Evolutionary conservation across 2,113 vertebrate genomes (phyloP), one percentile per base, ranked within the genome.

Genomic region (Tachysurus fulvidraco): DNA sequence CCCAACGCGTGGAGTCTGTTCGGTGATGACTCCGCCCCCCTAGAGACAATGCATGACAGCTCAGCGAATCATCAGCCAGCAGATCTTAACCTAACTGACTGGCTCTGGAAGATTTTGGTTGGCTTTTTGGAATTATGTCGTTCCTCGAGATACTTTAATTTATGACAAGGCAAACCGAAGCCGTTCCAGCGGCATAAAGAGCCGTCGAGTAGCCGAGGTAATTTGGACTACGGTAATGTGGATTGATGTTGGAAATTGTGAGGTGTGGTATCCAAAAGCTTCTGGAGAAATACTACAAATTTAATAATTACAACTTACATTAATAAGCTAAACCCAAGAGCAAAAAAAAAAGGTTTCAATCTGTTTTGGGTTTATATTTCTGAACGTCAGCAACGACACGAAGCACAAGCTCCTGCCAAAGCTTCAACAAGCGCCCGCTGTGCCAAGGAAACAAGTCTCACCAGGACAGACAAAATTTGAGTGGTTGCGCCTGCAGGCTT

Each of bases 361-460:
- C 52, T 28, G 54, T 55, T 83, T 62, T 64, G 55, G 55, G n/a
- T 81, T 83, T 62, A 81, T 87, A 79, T 74, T n/a, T 8, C 30
- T 28, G 86, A 83, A 54, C 71, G 19, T 77, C 73, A 60, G 74
- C 54, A 83, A 59, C 77, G 86, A 54, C 69, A 77, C 13, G 55
- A 60, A 83, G 76, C 79, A 74, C 78, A 54, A 30, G 79, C 71
- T 76, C 28, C 60, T 71, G 52, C 80, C 74, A 83, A 62, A 80
- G 67, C 80, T 59, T 83, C 46, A 87, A 64, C 81, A 60, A 77
- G 80, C 71, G 41, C 86, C 81, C 25, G n/a, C 86, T 87, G 86
- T 77, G 81, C 86, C 81, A 83, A 64, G 71, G 81, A 73, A 87
- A 65, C 80, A 65, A 67, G 80, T 87, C 85, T 87, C 81, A 83